Evolutionary conservation across 2,888 invertebrate genomes (phyloP).

Genomic region (Dorcus parallelipipedus): DNA sequence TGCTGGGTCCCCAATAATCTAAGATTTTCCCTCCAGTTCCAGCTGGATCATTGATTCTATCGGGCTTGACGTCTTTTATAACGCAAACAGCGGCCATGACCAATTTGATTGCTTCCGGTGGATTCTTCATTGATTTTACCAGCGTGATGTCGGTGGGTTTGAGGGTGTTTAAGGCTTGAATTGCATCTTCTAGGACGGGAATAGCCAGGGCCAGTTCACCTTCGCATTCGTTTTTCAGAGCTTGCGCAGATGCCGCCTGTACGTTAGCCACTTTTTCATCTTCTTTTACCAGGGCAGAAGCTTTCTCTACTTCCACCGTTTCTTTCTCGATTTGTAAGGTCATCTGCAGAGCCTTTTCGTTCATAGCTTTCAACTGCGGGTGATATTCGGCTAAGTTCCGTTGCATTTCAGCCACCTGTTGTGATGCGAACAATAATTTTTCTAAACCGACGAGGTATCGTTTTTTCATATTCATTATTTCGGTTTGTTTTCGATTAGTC

Average conservation of each 20-base stretch:
- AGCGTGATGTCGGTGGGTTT: slow-evolving; percentile 82
- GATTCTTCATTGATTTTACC: slow-evolving; percentile 87
- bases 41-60: slow-evolving; percentile 69
- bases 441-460: slow-evolving; percentile 61
- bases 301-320: slow-evolving; percentile 72
- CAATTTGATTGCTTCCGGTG: slow-evolving; percentile 75
- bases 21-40: slow-evolving; percentile 63
- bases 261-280: slow-evolving; percentile 86
- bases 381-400: slow-evolving; percentile 67
- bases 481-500: slow-evolving; percentile 69
- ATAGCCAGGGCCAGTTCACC: slow-evolving; percentile 86
- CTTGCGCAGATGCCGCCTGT: slow-evolving; percentile 81
- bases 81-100: slow-evolving; percentile 91
- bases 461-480: slow-evolving; percentile 67
- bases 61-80: slow-evolving; percentile 76
- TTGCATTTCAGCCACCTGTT: slow-evolving; percentile 76
- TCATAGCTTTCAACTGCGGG: slow-evolving; percentile 71
- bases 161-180: slow-evolving; percentile 75
- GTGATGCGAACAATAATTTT: slow-evolving; percentile 72
- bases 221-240: slow-evolving; percentile 86
- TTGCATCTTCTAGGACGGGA: slow-evolving; percentile 74
- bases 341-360: slow-evolving; percentile 70
- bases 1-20: slow-evolving; percentile 85
- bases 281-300: slow-evolving; percentile 73
- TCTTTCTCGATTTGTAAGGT: slow-evolving; percentile 73